Evolutionary conservation across 2,797 vertebrate genomes (phyloP).

Genomic region (Trichosurus vulpecula): DNA sequence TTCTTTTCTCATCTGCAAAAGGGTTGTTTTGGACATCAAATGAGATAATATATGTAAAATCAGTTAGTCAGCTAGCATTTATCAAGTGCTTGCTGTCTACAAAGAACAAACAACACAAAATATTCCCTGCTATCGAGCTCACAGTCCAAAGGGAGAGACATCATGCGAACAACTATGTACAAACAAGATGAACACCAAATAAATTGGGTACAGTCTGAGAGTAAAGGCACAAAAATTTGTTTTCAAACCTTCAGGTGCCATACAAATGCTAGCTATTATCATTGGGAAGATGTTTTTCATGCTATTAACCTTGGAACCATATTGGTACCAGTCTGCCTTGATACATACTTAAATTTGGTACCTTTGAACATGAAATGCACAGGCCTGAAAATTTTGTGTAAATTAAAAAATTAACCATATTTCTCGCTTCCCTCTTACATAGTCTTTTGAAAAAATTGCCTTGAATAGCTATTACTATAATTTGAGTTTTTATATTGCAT

Average conservation of each 20-base stretch:
- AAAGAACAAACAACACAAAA: no score
- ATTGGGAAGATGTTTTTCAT: background rate
- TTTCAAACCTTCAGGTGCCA: background rate
- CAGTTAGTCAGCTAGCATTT: background rate
- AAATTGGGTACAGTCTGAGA: background rate
- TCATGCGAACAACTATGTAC: background rate
- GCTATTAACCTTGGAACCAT: background rate
- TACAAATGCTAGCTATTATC: background rate
- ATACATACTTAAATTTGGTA: background rate
- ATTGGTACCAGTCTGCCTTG: background rate
- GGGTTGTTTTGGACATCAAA: background rate
- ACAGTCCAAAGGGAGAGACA: background rate
- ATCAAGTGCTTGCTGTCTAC: background rate
- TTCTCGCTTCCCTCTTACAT: background rate
- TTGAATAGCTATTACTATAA: background rate
- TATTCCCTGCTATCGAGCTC: background rate
- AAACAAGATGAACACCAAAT: background rate
- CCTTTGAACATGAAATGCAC: constrained; percentile 16
- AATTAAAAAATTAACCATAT: constrained; percentile 3
- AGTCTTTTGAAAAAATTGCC: background rate
- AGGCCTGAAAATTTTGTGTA: background rate
- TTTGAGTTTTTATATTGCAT: constrained; percentile 3
- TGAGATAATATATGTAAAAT: background rate
- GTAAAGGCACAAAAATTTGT: background rate
- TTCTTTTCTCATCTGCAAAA: no score